Base-by-base conservation (phyloP, 2,888 invertebrate species). In the Papilio gigon region DNA sequence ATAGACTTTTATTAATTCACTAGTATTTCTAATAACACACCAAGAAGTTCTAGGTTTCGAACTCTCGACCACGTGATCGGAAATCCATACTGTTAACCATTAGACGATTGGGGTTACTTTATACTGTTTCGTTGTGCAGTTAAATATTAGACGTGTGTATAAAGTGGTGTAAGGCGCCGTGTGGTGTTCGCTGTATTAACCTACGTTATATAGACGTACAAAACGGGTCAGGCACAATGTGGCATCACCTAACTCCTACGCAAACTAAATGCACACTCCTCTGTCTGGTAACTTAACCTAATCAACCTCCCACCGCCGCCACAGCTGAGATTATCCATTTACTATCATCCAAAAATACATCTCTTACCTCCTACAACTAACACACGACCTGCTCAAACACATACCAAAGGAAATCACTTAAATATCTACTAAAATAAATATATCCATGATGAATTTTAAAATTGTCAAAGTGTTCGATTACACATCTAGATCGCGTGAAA, bases 201-300 rank as follows among this genome's bases (percentile, higher is more conserved):
- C 81, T 80, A 75, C 75, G 73, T 77, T 75, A 74, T 72, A 76
- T 71, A 75, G 72, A 77, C 77, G 73, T 80, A 84, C 79, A 80
- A 84, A 82, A 83, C 78, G 80, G 82, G 78, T 83, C 83, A 89
- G 90, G 90, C 90, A 89, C 90, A 84, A 85, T 81, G 84, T 86
- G 90, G 87, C 86, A 79, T 85, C 76, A 77, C 75, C 76, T 75
- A 73, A 79, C 75, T 72, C 76, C 76, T 75, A 76, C 70, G 79
- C 83, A 80, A 80, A 83, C 84, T 88, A 90, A 90, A 90, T 90
- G 89, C 88, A 87, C 79, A 85, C 82, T 83, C 80, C 77, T 81
- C 80, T 86, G 85, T 80, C 78, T 83, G 84, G 84, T 87, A 89
- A 87, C 88, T 84, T 87, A 89, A 81, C 77, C 85, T 86, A 88